Conservation (phyloP, 1,140 invertebrate species). For the Drosophila parvula region DNA sequence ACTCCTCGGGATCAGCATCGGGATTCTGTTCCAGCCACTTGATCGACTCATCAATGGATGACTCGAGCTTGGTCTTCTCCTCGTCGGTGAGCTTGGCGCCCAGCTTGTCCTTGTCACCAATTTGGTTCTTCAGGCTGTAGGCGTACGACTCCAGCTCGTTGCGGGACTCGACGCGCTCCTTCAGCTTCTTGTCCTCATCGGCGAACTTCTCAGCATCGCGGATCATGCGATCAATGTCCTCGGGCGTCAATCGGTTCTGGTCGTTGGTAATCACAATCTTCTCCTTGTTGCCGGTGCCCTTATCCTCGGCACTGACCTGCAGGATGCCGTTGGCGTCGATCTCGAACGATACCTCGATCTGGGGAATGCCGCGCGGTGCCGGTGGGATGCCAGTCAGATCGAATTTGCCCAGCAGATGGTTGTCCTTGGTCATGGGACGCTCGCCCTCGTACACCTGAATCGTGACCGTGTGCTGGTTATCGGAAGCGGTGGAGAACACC, state of each 20-base stretch:
- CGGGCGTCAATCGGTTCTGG: conserved; percentile 97
- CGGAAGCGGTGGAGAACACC: conserved; percentile 99
- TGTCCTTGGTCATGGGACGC: conserved; percentile 99
- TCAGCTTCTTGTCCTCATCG: conserved; percentile 98
- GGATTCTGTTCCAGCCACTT: conserved; percentile 99
- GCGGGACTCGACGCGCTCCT: conserved; percentile 97
- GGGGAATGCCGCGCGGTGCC: conserved; percentile 98
- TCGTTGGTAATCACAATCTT: conserved; percentile 99
- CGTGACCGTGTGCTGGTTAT: conserved; percentile 99
- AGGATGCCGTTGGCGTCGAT: conserved; percentile 99
- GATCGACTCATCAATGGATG: conserved; percentile 97
- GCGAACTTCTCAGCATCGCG: conserved; percentile 99
- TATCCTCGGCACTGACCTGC: conserved; percentile 98
- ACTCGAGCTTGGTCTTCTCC: conserved; percentile 98
- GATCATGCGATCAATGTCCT: conserved; percentile 99
- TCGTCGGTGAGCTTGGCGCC: conserved; percentile 95
- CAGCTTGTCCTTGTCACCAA: conserved; percentile 98
- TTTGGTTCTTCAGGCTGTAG: conserved; percentile 99
- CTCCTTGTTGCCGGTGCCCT: conserved; percentile 98
- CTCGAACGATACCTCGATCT: conserved; percentile 99
- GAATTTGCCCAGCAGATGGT: conserved; percentile 98
- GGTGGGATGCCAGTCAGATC: conserved; percentile 99
- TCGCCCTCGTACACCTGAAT: conserved; percentile 99
- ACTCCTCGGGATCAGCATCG: conserved; percentile 96
- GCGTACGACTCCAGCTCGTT: conserved; percentile 98